Evolutionary conservation across 2,797 vertebrate species (phyloP), one percentile per base, ranked within the genome.

Genomic region (Liparis tanakae): DNA sequence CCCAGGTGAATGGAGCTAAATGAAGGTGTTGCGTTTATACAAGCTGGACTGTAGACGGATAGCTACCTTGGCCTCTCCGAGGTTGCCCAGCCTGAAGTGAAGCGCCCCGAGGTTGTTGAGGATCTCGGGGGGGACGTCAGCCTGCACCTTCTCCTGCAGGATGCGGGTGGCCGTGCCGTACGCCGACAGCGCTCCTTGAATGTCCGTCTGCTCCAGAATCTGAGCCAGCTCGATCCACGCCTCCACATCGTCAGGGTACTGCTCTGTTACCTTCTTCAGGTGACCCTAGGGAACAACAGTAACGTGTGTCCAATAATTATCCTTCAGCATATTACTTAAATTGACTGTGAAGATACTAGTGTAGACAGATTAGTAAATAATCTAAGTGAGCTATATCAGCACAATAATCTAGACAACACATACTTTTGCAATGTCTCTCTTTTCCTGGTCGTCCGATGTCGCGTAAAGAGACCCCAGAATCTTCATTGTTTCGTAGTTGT

Each of bases 401-500:
- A 30, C 15, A 39, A 66, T n/a, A 1, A 55, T 44, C 33, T 53
- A 6, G 1, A 25, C 2, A 51, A 63, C 36, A 70, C 74, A 1
- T 91, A 99, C 98, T 95, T 99, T 99, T 0, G 98, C 98, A 63
- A 98, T 97, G 86, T 99, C 98, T 87, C 98, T 91, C 90, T 99
- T 99, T 80, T 99, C 98, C 89, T 99, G 98, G 88, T 99, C 98
- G 59, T 99, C 98, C 34, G 97, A 99, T n/a, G 97, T 96, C 10
- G 98, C 98, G 61, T 99, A 99, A 17, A 99, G 96, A 15, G 98
- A 99, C 2, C 98, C 98, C 70, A 99, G 95, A 87, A 99, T 99
- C 87, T 99, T 99, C 98, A 99, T 99, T 4, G 98, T 99, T 89
- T 99, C 98, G 0, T 99, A 99, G 92, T 99, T 99, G 89, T 99